Base-by-base conservation (phyloP, 2,113 vertebrate species). In the Pelvicachromis taeniatus region DNA sequence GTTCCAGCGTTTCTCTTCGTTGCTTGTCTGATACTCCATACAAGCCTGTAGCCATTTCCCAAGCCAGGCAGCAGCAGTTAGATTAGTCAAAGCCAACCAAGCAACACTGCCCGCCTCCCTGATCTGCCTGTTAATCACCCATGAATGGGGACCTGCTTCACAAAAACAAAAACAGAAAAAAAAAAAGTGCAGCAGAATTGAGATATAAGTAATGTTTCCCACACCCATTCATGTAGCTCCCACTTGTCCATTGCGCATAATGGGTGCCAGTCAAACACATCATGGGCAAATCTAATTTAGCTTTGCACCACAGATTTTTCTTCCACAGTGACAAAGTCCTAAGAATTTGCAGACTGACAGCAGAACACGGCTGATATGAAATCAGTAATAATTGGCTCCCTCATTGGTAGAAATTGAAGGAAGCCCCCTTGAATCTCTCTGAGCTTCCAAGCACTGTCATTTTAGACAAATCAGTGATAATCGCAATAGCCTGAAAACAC, bases 91-190 rank as follows among this genome's bases (percentile, higher is more conserved):
- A 92, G 82, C 84, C 86, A 87, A 84, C 78, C 86, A 78, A 88
- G 88, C 87, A 91, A 78, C 86, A 85, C 84, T 88, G 86, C 86
- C 88, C 80, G 87, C 85, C 85, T 86, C 84, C 80, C 89, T 94
- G 85, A 85, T 91, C 79, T 91, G 90, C 88, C 83, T 86, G 61
- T 90, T 93, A 91, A 93, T 90, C 61, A 85, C 86, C 87, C 90
- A 82, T 93, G 83, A 89, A 90, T 90, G 88, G 78, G 61, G 88
- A 91, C 61, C 85, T 85, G 82, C 87, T 88, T 81, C 19, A 80
- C 87, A 78, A 86, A 92, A 92, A 90, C 59, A 88, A 40, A 50
- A 16, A 50, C 16, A 42, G 11, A 45, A 48, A 17, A 52, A 50
- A 19, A 0, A 14, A 63, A 63, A 63, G 33, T 19, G 56, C 53